phyloP scores from a whole-genome alignment of 2,113 vertebrate species.

The Chlorodrepanis virens region DNA sequence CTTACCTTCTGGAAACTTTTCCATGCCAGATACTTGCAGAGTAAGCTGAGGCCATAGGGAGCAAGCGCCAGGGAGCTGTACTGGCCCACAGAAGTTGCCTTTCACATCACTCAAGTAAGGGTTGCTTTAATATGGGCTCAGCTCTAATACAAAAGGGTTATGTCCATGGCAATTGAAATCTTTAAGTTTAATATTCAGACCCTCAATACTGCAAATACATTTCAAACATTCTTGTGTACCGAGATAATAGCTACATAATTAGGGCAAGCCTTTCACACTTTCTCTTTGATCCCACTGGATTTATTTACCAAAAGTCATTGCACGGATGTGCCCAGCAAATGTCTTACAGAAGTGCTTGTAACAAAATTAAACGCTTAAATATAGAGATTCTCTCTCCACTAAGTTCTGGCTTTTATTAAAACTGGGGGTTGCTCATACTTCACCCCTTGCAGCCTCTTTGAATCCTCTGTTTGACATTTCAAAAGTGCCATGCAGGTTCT shows the following conservation, averaged over 20 bases:
- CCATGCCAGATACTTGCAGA: not conserved
- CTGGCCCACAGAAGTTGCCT: not conserved
- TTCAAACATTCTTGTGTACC: not conserved
- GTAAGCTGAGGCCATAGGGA: not conserved
- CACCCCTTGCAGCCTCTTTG: constrained; percentile 26
- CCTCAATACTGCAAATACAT: not conserved
- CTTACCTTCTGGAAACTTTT: not conserved
- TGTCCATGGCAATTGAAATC: not conserved
- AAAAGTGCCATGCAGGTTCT: constrained; percentile 12
- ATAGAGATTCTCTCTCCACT: not conserved
- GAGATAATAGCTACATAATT: not conserved
- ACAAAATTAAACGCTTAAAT: not conserved
- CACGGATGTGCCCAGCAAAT: not conserved
- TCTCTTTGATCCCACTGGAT: constrained; percentile 24
- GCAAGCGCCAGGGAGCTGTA: not conserved
- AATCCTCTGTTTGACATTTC: constrained; percentile 50
- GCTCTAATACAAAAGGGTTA: not conserved
- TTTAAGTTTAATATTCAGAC: not conserved
- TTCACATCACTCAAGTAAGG: not conserved
- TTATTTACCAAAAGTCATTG: constrained; percentile 1
- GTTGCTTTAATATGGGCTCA: not conserved
- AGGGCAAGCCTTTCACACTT: constrained; percentile 37
- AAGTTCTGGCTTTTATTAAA: not conserved
- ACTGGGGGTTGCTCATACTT: not conserved
- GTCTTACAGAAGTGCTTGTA: not conserved